Percentiles rank a stretch among this genome's conserved stretches.
Conservation (phyloP, 1,140 invertebrate genomes). For the Araneus ventricosus region DNA sequence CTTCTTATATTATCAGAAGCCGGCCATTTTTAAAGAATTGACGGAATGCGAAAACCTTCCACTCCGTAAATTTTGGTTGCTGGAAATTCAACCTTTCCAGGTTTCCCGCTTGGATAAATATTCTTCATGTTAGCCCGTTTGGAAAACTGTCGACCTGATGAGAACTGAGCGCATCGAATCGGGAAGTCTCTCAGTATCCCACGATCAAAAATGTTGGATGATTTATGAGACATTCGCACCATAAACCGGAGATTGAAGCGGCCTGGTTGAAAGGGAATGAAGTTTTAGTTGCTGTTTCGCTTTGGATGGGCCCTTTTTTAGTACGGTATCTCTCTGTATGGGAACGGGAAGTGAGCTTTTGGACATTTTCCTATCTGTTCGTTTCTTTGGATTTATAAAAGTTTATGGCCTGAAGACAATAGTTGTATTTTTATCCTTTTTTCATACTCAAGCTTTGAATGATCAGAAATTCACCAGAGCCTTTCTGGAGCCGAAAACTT, state of each 20-base stretch:
- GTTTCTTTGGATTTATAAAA: neutral
- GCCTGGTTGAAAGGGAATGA: neutral
- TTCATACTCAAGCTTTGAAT: neutral
- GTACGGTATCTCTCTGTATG: neutral
- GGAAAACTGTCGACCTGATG: neutral
- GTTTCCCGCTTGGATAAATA: constrained; percentile 9
- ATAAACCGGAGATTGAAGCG: constrained; percentile 5
- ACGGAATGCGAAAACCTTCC: neutral
- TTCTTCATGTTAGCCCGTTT: neutral
- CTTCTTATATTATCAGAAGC: neutral
- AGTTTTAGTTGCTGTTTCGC: neutral
- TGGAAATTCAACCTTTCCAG: neutral
- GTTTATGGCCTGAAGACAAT: neutral
- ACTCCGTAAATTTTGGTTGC: neutral
- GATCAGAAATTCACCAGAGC: neutral
- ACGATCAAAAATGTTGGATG: neutral
- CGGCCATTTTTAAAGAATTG: neutral
- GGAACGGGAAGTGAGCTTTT: neutral
- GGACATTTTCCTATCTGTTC: neutral
- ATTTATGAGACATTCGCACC: constrained; percentile 8
- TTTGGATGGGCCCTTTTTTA: neutral
- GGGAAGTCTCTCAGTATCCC: neutral
- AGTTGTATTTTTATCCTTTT: neutral
- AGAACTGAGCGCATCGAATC: neutral
- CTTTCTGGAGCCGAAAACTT: neutral